Evolutionary conservation across 2,113 vertebrate species (phyloP).

Genomic region (Osmerus eperlanus): DNA sequence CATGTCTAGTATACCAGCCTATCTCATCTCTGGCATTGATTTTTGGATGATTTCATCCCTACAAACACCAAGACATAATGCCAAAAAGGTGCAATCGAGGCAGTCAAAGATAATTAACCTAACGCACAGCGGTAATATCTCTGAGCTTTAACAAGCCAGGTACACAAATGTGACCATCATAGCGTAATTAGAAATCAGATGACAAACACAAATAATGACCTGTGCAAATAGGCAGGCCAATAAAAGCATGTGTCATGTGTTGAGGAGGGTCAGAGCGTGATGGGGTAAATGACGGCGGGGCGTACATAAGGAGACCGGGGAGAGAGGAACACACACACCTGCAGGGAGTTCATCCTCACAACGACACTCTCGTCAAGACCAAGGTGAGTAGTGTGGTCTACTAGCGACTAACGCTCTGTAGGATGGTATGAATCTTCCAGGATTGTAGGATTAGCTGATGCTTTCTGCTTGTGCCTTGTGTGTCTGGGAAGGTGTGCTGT

Average conservation of each 20-base stretch:
- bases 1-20: not conserved
- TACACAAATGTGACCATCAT: conserved; percentile 26
- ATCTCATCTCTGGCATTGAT: conserved; percentile 34
- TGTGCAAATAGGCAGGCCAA: conserved; percentile 60
- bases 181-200: conserved; percentile 28
- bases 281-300: conserved; percentile 29
- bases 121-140: conserved; percentile 45
- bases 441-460: too few species aligned
- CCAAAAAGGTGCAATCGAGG: conserved; percentile 8
- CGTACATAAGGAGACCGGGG: conserved; percentile 32
- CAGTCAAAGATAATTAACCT: conserved; percentile 51
- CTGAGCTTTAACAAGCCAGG: conserved; percentile 47
- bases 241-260: conserved; percentile 43
- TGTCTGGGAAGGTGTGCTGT: too few species aligned
- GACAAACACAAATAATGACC: conserved; percentile 37
- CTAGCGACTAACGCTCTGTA: too few species aligned
- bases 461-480: too few species aligned
- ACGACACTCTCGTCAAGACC: not conserved
- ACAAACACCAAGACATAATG: conserved; percentile 19
- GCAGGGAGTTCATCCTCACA: not conserved
- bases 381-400: conserved; percentile 11
- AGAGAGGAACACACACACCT: conserved; percentile 1
- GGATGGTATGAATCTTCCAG: too few species aligned
- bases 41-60: conserved; percentile 26
- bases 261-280: not conserved